Evolutionary conservation across 2,888 invertebrate genomes (phyloP).

Genomic region (Ceraclea dissimilis): DNA sequence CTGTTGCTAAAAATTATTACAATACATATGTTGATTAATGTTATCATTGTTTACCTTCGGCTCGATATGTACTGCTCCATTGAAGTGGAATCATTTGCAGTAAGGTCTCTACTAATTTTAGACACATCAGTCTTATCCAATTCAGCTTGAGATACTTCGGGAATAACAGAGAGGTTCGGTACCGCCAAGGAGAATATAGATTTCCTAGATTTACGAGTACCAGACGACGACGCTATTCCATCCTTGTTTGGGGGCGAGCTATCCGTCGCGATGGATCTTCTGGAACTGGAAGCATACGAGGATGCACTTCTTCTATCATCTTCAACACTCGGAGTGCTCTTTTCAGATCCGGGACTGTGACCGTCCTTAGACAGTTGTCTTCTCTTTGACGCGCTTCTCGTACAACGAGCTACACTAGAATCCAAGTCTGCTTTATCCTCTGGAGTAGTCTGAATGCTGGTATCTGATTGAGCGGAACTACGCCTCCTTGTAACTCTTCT

Average conservation of each 20-base stretch:
- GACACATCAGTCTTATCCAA: constrained; percentile 28
- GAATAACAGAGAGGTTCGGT: constrained; percentile 42
- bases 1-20: too few species aligned
- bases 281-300: constrained; percentile 16
- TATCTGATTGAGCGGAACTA: background rate
- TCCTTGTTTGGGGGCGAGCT: constrained; percentile 11
- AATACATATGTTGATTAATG: too few species aligned
- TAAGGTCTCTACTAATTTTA: constrained; percentile 21
- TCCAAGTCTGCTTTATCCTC: constrained; percentile 8
- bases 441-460: background rate
- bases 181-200: constrained; percentile 33
- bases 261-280: constrained; percentile 16
- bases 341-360: background rate
- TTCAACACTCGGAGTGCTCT: background rate
- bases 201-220: constrained; percentile 34
- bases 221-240: background rate
- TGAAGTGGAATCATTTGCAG: constrained; percentile 13
- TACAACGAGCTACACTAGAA: constrained; percentile 13
- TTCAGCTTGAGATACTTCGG: constrained; percentile 35
- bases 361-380: background rate
- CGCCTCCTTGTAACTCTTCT: background rate
- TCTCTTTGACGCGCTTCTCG: constrained; percentile 19
- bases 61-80: constrained; percentile 34
- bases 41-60: constrained; percentile 35
- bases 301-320: constrained; percentile 14